These are phyloP conservation scores for Leiothrix lutea DNA, from an alignment of 2,113 vertebrate species.

Conservation along the genomic window DNA sequence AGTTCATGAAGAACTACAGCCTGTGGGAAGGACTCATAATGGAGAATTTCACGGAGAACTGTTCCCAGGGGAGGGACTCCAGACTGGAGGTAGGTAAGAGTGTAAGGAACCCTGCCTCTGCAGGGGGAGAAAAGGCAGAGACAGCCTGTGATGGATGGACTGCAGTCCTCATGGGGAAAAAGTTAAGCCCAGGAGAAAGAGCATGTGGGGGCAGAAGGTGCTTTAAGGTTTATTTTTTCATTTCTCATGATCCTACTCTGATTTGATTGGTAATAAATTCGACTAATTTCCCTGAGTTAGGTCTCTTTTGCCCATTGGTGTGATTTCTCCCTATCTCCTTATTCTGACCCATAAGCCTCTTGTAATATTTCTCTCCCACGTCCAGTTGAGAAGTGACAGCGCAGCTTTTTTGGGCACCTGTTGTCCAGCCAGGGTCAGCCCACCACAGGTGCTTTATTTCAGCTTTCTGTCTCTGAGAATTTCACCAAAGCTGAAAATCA, in stretches of 20 bases:
- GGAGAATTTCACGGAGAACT: neutral
- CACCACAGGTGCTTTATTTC: neutral
- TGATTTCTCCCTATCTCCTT: neutral
- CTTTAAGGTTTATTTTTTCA: neutral
- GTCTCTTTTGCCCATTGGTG: neutral
- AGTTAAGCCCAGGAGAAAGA: neutral
- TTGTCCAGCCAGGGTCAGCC: neutral
- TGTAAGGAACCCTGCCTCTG: neutral
- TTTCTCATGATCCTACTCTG: neutral
- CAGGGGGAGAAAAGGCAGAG: neutral
- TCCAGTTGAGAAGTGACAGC: neutral
- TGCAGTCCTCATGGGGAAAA: neutral
- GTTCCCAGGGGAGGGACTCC: neutral
- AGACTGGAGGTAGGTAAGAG: neutral
- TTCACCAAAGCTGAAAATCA: neutral
- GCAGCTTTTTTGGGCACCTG: neutral
- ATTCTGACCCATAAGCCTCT: neutral
- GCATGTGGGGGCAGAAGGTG: accelerated
- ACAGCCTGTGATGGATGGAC: neutral
- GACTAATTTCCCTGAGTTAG: neutral
- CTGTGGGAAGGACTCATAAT: neutral
- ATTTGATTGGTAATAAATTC: neutral
- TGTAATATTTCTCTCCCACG: neutral
- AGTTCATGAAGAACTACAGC: neutral
- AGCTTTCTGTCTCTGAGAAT: neutral